Evolutionary conservation across 2,797 vertebrate genomes (phyloP).

Genomic region (Fistularia tabacaria): DNA sequence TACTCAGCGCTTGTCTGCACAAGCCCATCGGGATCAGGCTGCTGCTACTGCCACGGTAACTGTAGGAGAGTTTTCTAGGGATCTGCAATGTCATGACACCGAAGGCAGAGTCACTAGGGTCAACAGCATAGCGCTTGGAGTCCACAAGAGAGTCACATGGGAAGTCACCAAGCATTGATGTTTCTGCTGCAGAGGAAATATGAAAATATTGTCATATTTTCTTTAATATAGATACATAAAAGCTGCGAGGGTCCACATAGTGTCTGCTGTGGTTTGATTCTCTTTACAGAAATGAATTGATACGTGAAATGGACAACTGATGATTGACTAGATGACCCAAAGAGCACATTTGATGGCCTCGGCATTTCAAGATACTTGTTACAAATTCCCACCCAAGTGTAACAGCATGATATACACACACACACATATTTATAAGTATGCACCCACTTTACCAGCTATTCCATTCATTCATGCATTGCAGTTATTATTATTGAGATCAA

Average conservation of each 20-base stretch:
- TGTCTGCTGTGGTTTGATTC: too few relatives aligned
- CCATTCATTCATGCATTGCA: too few relatives aligned
- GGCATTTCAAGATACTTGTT: too few relatives aligned
- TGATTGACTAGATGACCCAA: too few relatives aligned
- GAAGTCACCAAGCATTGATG: conserved; percentile 79
- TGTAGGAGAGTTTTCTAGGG: conserved; percentile 65
- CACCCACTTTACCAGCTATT: too few relatives aligned
- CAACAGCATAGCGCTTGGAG: conserved; percentile 76
- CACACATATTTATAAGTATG: too few relatives aligned
- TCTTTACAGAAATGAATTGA: too few relatives aligned
- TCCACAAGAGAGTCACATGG: conserved; percentile 68
- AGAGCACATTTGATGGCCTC: too few relatives aligned
- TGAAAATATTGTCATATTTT: background rate
- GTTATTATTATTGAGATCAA: too few relatives aligned
- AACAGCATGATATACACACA: too few relatives aligned
- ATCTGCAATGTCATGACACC: conserved; percentile 74
- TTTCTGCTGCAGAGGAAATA: conserved; percentile 70
- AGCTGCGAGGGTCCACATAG: too few relatives aligned
- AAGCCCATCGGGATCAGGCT: conserved; percentile 65
- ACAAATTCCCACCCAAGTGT: too few relatives aligned
- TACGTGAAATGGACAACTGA: background rate
- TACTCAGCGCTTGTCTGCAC: conserved; percentile 80
- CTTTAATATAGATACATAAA: background rate
- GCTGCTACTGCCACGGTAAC: conserved; percentile 65
- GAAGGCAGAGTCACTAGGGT: conserved; percentile 78